Evolutionary conservation across 2,888 invertebrate genomes (phyloP).

Genomic region (Lypha dubia): DNA sequence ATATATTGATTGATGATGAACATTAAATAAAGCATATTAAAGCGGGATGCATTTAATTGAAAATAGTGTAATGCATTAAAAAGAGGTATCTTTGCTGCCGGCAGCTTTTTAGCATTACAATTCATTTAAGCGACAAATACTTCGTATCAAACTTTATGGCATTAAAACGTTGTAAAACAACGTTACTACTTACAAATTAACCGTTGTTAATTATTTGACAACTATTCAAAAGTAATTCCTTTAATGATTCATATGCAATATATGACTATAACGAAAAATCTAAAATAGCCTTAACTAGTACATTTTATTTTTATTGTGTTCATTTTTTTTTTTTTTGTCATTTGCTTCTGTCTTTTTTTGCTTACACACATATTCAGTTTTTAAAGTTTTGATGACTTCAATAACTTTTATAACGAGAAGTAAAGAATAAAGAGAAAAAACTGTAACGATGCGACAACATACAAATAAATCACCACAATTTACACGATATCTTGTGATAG

Average conservation of each 20-base stretch:
- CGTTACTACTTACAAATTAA: slow-evolving; percentile 46
- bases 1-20: no score
- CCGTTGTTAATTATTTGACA: slow-evolving; percentile 37
- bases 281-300: slow-evolving; percentile 1
- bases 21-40: no score
- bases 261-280: slow-evolving; percentile 44
- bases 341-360: neutral
- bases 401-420: slow-evolving; percentile 47
- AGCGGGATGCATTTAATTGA: no score
- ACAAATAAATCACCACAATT: slow-evolving; percentile 67
- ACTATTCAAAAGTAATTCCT: slow-evolving; percentile 38
- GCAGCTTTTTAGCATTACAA: no score
- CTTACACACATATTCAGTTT: neutral
- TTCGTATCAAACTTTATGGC: neutral
- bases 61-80: no score
- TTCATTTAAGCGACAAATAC: no score
- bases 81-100: no score
- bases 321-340: slow-evolving; percentile 1
- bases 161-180: neutral
- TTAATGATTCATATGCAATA: slow-evolving; percentile 15
- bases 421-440: slow-evolving; percentile 28
- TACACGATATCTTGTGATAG: slow-evolving; percentile 57
- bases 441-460: slow-evolving; percentile 49
- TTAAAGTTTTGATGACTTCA: slow-evolving; percentile 48
- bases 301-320: slow-evolving; percentile 1